Percentiles rank a stretch among this genome's conserved stretches.
Conservation (phyloP, 2,888 invertebrate species). For the Polydrusus cervinus region DNA sequence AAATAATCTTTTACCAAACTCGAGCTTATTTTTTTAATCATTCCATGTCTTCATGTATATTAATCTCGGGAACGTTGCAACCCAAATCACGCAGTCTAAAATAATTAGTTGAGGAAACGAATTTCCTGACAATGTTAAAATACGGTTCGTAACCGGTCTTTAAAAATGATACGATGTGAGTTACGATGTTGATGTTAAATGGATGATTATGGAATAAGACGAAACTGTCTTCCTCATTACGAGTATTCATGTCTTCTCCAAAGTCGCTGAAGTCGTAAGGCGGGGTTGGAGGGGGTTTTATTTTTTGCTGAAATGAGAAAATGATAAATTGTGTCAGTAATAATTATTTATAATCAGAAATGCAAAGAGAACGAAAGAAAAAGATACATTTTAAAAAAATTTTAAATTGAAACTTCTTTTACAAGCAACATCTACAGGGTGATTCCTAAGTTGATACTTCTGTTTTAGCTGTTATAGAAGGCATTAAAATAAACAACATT, state of each 20-base stretch:
- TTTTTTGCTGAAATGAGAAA: conserved; percentile 12
- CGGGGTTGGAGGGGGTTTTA: background rate
- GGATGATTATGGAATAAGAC: conserved; percentile 45
- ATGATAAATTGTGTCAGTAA: background rate
- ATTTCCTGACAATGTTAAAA: conserved; percentile 40
- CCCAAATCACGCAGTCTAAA: conserved; percentile 34
- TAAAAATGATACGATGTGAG: conserved; percentile 44
- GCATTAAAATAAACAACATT: too few relatives aligned
- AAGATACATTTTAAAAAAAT: too few relatives aligned
- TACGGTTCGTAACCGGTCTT: conserved; percentile 38
- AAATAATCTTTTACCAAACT: conserved; percentile 18
- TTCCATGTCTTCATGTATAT: conserved; percentile 44
- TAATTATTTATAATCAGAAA: too few relatives aligned
- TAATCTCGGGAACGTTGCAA: conserved; percentile 31
- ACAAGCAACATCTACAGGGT: too few relatives aligned
- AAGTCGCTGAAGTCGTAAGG: conserved; percentile 31
- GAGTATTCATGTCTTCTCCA: conserved; percentile 33
- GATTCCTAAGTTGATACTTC: too few relatives aligned
- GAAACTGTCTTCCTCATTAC: conserved; percentile 43
- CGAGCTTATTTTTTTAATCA: conserved; percentile 19
- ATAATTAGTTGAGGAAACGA: conserved; percentile 1
- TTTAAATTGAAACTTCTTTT: too few relatives aligned
- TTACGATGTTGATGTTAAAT: conserved; percentile 50
- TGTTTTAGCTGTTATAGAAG: too few relatives aligned
- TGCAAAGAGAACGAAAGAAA: too few relatives aligned